Evolutionary conservation across 2,888 invertebrate species (phyloP).

Genomic region (Tromatobia lineatoria): DNA sequence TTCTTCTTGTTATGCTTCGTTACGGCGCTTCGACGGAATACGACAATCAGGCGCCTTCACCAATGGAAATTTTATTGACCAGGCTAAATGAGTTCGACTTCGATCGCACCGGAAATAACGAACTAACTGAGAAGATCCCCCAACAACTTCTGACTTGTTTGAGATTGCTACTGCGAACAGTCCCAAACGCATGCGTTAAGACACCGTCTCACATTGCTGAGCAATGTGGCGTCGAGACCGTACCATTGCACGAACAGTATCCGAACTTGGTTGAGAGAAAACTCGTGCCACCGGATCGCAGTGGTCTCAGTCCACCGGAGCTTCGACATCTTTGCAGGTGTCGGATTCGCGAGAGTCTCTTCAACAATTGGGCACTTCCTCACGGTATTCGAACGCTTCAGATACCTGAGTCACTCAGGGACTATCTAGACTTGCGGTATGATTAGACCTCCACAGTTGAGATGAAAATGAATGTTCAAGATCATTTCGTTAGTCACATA

Average conservation of each 20-base stretch:
- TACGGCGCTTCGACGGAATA: slow-evolving; percentile 86
- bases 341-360: slow-evolving; percentile 88
- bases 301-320: slow-evolving; percentile 89
- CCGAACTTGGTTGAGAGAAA: slow-evolving; percentile 87
- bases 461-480: neutral
- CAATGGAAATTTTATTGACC: slow-evolving; percentile 89
- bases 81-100: slow-evolving; percentile 87
- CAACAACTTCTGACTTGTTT: slow-evolving; percentile 91
- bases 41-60: slow-evolving; percentile 88
- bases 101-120: slow-evolving; percentile 84
- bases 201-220: slow-evolving; percentile 81
- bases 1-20: slow-evolving; percentile 90
- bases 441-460: slow-evolving; percentile 85
- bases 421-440: slow-evolving; percentile 91
- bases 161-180: slow-evolving; percentile 89
- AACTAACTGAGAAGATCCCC: slow-evolving; percentile 87
- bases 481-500: no score
- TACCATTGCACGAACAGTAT: slow-evolving; percentile 83
- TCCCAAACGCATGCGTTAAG: slow-evolving; percentile 86
- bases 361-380: slow-evolving; percentile 91
- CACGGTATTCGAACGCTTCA: slow-evolving; percentile 90
- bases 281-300: slow-evolving; percentile 88
- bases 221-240: slow-evolving; percentile 77
- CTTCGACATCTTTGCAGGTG: slow-evolving; percentile 92
- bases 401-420: slow-evolving; percentile 89